phyloP scores from a whole-genome alignment of 2,888 invertebrate species.

The Papilio protenor region DNA sequence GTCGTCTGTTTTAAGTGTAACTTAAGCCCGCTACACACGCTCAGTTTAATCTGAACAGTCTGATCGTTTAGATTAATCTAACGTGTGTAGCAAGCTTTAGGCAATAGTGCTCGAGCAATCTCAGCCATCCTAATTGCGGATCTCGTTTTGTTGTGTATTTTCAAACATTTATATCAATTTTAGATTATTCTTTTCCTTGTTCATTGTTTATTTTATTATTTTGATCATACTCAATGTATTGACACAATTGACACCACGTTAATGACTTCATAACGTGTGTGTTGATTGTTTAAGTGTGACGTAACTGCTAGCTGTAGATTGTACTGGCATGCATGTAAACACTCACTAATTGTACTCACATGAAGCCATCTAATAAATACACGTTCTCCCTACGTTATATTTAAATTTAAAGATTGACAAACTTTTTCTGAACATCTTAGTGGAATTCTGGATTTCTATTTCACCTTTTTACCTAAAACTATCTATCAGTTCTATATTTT shows the following conservation, averaged over 20 bases:
- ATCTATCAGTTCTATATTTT: neutral
- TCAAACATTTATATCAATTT: neutral
- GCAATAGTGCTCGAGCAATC: no score
- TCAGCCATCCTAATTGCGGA: no score
- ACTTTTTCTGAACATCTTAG: no score
- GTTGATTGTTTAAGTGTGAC: slow-evolving; percentile 5
- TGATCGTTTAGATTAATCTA: no score
- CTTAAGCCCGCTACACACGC: no score
- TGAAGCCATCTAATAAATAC: neutral
- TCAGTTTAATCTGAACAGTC: no score
- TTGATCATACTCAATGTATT: neutral
- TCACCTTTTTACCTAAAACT: neutral
- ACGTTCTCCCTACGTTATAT: neutral
- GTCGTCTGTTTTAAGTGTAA: no score
- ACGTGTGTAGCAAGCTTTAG: no score
- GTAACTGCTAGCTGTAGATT: slow-evolving; percentile 1
- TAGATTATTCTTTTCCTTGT: neutral
- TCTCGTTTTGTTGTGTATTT: no score
- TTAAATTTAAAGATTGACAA: neutral
- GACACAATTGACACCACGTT: slow-evolving; percentile 1
- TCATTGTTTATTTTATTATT: neutral
- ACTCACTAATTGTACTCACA: slow-evolving; percentile 19
- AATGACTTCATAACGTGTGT: slow-evolving; percentile 20
- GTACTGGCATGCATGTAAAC: slow-evolving; percentile 12
- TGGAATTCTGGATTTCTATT: no score